Evolutionary conservation across 2,113 vertebrate genomes (phyloP).

Genomic region (Gobiocypris rarus): DNA sequence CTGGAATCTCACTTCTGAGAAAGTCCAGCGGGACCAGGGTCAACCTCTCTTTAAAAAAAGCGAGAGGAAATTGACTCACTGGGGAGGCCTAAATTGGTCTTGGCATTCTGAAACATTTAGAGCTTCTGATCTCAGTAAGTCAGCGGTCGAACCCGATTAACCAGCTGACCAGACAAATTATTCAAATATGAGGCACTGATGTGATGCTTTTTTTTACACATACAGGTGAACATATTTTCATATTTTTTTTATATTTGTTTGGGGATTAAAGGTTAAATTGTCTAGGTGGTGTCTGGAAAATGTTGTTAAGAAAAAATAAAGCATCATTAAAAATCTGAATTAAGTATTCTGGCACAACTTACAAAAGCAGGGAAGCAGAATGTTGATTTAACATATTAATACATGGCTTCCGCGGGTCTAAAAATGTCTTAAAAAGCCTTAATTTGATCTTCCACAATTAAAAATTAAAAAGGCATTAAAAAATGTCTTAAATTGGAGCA

Average conservation of each 20-base stretch:
- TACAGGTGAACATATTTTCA: background rate
- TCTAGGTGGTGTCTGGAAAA: background rate
- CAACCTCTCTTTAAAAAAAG: slow-evolving; percentile 35
- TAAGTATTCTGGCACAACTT: background rate
- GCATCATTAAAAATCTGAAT: too few relatives aligned
- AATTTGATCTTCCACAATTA: too few relatives aligned
- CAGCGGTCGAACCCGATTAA: background rate
- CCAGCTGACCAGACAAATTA: background rate
- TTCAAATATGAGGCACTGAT: background rate
- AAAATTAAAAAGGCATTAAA: too few relatives aligned
- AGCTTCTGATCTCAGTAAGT: slow-evolving; percentile 15
- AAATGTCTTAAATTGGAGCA: too few relatives aligned
- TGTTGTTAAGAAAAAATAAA: background rate
- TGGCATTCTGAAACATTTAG: slow-evolving; percentile 37
- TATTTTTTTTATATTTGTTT: background rate
- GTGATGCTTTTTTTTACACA: background rate
- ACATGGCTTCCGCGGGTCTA: background rate
- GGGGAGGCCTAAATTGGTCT: slow-evolving; percentile 35
- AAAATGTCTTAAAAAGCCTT: too few relatives aligned
- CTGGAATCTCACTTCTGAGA: slow-evolving; percentile 26
- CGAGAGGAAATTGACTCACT: slow-evolving; percentile 16
- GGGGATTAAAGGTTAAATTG: background rate
- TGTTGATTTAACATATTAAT: background rate
- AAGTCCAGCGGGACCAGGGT: slow-evolving; percentile 10
- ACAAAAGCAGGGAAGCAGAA: background rate